Evolutionary conservation across 2,888 invertebrate genomes (phyloP).

Genomic region (Tenthredo scrophulariae): DNA sequence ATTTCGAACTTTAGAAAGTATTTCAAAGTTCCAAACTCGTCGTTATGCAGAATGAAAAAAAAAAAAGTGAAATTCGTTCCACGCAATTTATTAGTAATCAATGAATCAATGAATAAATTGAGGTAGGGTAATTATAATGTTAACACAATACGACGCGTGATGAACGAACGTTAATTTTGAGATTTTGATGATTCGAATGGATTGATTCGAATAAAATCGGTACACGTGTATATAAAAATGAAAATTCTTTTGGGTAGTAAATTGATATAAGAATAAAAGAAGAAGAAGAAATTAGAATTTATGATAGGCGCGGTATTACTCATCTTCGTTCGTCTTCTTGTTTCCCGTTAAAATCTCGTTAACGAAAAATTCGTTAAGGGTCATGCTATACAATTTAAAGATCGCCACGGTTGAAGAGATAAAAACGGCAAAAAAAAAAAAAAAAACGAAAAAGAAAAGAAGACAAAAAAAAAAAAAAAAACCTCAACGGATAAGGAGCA

Average conservation of each 20-base stretch:
- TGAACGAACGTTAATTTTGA: too few relatives aligned
- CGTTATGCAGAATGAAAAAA: neutral
- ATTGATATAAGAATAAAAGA: neutral
- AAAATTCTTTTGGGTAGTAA: neutral
- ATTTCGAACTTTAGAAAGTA: neutral
- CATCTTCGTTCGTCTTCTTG: neutral
- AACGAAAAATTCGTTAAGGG: conserved; percentile 13
- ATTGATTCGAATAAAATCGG: too few relatives aligned
- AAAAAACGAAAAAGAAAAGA: neutral
- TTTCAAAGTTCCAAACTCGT: neutral
- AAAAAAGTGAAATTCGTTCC: neutral
- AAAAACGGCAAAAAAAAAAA: neutral
- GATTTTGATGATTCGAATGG: too few relatives aligned
- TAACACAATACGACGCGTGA: too few relatives aligned
- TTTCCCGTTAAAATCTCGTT: conserved; percentile 30
- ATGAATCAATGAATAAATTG: neutral
- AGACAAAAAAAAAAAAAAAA: neutral
- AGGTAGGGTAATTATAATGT: too few relatives aligned
- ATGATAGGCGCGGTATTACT: neutral
- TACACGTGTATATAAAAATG: too few relatives aligned
- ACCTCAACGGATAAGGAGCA: conserved; percentile 17
- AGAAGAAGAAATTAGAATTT: neutral
- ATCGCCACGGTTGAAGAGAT: neutral
- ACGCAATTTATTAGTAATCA: neutral
- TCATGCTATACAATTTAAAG: conserved; percentile 15